Base-by-base conservation (phyloP, 2,888 invertebrate genomes). In the Unio delphinus region DNA sequence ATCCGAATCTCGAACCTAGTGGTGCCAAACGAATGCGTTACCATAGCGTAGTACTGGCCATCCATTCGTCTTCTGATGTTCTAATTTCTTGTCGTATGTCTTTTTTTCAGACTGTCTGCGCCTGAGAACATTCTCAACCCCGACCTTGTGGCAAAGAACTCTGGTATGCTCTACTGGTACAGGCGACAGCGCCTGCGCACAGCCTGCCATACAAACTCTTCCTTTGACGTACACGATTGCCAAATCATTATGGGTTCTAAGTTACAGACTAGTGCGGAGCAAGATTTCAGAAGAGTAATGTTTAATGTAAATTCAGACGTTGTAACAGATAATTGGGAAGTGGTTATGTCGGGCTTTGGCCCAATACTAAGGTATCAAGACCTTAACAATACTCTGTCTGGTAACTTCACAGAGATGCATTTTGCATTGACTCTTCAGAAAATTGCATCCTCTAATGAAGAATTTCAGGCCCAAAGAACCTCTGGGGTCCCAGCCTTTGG, bases 191-290 rank as follows among this genome's bases (percentile, higher is more conserved):
- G 71, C 55, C n/a, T 74, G 1, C 60, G 56, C 45, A 74, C 74
- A 34, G 60, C 61, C n/a, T 74, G 74, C 55, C 7, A n/a, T 7
- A 74, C 70, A 0, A 74, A 74, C 58, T 11, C 55, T 20, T 55
- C 70, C 0, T 7, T 55, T 4, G 34, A 45, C 17, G 26, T 64
- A 0, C 67, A 61, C 5, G 64, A 61, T 6, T 74, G 74, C 55
- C 59, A 63, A 23, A 65, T 74, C 11, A 30, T 60, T 26, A 30
- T 74, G 28, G 74, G 74, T 20, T 71, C 74, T 11, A 67, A 69
- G 30, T 65, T 74, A 3, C 64, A 69, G 7, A 54, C 66, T 28
- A 62, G 64, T 26, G 30, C 55, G n/a, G 64, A 68, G 30, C 58
- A 70, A 20, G 71, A 74, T 30, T 71, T 74, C 64, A 66, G 15